phyloP scores from a whole-genome alignment of 2,113 vertebrate genomes.

The Indri indri region DNA sequence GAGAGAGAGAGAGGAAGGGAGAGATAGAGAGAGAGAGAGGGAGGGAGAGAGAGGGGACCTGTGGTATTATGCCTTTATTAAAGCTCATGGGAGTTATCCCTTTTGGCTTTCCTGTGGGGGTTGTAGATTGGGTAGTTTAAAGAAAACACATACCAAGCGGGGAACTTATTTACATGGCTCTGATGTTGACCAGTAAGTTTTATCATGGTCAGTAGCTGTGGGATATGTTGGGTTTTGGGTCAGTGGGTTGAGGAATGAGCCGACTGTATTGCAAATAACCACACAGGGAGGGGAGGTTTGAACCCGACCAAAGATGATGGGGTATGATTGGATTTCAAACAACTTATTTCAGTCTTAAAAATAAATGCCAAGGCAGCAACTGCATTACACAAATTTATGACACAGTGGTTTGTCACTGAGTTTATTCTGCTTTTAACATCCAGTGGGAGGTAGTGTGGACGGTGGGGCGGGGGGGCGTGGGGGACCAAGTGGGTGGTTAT shows the following conservation, averaged over 20 bases:
- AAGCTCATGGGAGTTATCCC: background rate
- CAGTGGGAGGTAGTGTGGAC: background rate
- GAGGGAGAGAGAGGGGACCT: background rate
- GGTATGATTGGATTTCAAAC: background rate
- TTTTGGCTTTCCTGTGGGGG: background rate
- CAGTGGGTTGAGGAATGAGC: background rate
- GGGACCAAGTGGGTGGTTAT: background rate
- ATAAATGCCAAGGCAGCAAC: background rate
- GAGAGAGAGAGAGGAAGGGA: background rate
- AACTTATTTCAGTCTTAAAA: background rate
- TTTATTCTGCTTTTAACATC: background rate
- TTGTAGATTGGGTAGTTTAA: background rate
- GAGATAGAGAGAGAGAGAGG: background rate
- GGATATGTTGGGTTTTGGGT: background rate
- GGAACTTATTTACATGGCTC: background rate
- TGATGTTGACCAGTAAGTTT: background rate
- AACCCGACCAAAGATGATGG: background rate
- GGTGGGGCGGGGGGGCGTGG: too few species aligned
- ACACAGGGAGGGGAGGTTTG: background rate
- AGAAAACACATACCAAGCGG: background rate
- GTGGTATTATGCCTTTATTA: background rate
- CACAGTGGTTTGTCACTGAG: background rate
- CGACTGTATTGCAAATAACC: background rate
- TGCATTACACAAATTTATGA: background rate
- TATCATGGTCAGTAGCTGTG: background rate